Evolutionary conservation across 2,888 invertebrate genomes (phyloP).

Genomic region (Taphrorychus bicolor): DNA sequence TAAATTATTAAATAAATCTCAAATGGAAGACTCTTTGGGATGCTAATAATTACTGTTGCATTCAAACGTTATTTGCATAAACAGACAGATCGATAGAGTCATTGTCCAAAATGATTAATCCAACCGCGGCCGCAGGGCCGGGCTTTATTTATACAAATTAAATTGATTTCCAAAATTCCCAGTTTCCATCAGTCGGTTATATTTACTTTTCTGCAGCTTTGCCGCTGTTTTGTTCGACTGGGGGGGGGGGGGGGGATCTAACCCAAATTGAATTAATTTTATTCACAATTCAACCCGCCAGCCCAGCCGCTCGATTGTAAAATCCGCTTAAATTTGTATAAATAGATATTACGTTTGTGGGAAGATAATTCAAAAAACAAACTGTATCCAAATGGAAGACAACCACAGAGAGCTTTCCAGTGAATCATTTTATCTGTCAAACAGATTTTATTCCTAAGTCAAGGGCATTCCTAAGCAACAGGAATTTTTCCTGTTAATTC

Average conservation of each 20-base stretch:
- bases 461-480: too few relatives aligned
- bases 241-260: background rate
- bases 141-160: slow-evolving; percentile 17
- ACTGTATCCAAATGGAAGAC: background rate
- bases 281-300: slow-evolving; percentile 5
- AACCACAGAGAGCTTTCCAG: background rate
- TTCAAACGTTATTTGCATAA: background rate
- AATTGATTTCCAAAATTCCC: slow-evolving; percentile 15
- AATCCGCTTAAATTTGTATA: slow-evolving; percentile 7
- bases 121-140: background rate
- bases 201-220: slow-evolving; percentile 31
- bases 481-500: too few relatives aligned
- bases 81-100: background rate
- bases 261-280: slow-evolving; percentile 13
- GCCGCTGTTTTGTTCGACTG: slow-evolving; percentile 16
- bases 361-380: background rate
- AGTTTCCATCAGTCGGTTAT: slow-evolving; percentile 10
- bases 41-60: background rate
- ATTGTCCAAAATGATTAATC: slow-evolving; percentile 16
- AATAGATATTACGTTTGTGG: background rate
- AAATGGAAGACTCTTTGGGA: background rate
- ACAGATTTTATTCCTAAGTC: too few relatives aligned
- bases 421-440: too few relatives aligned
- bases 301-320: background rate
- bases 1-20: too few relatives aligned